Evolutionary conservation across 64 coral and sea anemone species (phyloP).

Genomic region (Pachyseris speciosa): DNA sequence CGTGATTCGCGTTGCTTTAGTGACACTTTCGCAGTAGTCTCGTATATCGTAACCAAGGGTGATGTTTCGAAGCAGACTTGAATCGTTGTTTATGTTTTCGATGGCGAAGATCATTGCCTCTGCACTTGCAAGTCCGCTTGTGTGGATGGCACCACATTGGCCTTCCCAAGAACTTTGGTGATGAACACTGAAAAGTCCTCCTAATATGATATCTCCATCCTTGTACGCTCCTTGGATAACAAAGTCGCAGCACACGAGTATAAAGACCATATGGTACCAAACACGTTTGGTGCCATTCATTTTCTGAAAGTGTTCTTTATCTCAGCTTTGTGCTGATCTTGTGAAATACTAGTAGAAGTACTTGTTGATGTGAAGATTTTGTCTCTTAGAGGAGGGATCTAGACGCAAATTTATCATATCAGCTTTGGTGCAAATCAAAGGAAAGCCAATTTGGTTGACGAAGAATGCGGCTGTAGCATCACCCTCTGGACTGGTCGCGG

Average conservation of each 20-base stretch:
- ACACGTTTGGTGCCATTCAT: no score
- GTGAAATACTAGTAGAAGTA: no score
- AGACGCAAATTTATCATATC: no score
- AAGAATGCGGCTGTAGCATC: no score
- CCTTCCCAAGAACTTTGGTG: background rate
- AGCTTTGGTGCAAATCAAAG: no score
- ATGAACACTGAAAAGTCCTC: background rate
- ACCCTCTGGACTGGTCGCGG: no score
- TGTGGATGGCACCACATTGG: background rate
- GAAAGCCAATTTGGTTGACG: no score
- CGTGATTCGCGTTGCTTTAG: background rate
- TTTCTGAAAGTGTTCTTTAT: no score
- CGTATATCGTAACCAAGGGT: slow-evolving; percentile 46
- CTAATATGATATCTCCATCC: slow-evolving; percentile 8
- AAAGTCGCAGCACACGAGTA: background rate
- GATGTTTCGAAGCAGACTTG: slow-evolving; percentile 1
- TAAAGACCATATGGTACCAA: no score
- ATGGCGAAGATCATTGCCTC: slow-evolving; percentile 23
- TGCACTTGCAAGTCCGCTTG: background rate
- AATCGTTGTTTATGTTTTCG: slow-evolving; percentile 50
- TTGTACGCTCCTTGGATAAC: background rate
- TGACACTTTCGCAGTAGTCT: slow-evolving; percentile 27
- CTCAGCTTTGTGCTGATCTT: no score
- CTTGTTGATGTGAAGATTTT: no score
- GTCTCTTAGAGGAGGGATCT: no score